phyloP scores from a whole-genome alignment of 2,797 vertebrate species.

The Triplophysa bombifrons region DNA sequence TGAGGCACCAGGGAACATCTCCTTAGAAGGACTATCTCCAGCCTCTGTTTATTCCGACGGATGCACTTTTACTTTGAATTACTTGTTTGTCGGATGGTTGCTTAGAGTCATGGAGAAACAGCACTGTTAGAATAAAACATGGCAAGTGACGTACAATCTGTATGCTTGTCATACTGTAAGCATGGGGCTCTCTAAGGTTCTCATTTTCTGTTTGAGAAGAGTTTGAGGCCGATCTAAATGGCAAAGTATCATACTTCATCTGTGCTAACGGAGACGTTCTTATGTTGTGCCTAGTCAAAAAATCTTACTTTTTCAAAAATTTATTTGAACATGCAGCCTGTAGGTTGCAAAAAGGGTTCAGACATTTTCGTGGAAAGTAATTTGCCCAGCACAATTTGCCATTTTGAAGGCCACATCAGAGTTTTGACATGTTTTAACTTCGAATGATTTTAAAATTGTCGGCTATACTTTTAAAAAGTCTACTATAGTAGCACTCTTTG shows the following conservation, averaged over 20 bases:
- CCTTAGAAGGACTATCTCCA: slow-evolving; percentile 16
- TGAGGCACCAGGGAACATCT: slow-evolving; percentile 33
- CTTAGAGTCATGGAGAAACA: slow-evolving; percentile 14
- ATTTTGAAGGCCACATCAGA: no score
- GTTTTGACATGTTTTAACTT: no score
- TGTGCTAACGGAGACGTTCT: slow-evolving; percentile 5
- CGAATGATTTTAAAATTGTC: no score
- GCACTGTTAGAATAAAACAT: background rate
- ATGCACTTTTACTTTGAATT: slow-evolving; percentile 33
- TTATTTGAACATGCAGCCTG: background rate
- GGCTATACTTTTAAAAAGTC: background rate
- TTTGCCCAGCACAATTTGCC: background rate
- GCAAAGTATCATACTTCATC: background rate
- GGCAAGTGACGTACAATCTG: background rate
- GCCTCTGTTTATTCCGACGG: slow-evolving; percentile 29
- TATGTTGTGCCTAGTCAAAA: background rate
- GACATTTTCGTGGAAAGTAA: background rate
- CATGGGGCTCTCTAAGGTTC: slow-evolving; percentile 1
- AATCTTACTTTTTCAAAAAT: background rate
- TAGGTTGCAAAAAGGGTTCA: background rate
- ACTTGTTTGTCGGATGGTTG: slow-evolving; percentile 35
- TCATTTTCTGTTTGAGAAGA: background rate
- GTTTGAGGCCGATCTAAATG: background rate
- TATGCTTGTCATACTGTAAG: background rate
- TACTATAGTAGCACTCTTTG: no score